phyloP scores from a whole-genome alignment of 2,113 vertebrate genomes.

The Steatornis caripensis region DNA sequence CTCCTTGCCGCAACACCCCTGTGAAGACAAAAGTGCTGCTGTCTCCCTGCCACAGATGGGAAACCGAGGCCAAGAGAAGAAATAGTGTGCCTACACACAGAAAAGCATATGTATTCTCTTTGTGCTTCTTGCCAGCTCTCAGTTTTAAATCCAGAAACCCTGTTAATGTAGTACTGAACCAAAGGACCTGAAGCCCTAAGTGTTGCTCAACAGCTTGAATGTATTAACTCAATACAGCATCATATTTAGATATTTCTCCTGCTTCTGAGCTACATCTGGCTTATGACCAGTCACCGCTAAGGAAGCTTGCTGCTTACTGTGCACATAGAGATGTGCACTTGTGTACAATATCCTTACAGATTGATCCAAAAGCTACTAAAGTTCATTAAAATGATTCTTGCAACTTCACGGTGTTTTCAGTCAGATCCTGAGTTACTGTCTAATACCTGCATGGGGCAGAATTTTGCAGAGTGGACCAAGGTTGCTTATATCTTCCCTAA shows the following conservation, averaged over 20 bases:
- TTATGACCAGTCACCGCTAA: background rate
- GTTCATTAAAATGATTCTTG: background rate
- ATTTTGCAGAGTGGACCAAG: background rate
- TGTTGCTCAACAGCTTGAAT: background rate
- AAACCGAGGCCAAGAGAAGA: background rate
- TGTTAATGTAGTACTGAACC: background rate
- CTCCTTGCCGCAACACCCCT: background rate
- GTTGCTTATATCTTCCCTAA: background rate
- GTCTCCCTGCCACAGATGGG: background rate
- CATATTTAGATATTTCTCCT: background rate
- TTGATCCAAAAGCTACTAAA: background rate
- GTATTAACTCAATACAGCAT: background rate
- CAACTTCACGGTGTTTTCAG: background rate
- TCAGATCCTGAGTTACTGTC: background rate
- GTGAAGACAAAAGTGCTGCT: background rate
- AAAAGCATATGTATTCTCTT: background rate
- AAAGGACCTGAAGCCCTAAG: background rate
- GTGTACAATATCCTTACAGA: background rate
- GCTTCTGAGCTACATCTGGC: background rate
- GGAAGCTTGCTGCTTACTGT: background rate
- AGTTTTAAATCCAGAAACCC: background rate
- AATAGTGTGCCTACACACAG: background rate
- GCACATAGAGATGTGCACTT: background rate
- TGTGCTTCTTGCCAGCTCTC: background rate
- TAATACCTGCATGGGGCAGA: background rate